Evolutionary conservation across 2,113 vertebrate species (phyloP).

Genomic region (Oreochromis niloticus): DNA sequence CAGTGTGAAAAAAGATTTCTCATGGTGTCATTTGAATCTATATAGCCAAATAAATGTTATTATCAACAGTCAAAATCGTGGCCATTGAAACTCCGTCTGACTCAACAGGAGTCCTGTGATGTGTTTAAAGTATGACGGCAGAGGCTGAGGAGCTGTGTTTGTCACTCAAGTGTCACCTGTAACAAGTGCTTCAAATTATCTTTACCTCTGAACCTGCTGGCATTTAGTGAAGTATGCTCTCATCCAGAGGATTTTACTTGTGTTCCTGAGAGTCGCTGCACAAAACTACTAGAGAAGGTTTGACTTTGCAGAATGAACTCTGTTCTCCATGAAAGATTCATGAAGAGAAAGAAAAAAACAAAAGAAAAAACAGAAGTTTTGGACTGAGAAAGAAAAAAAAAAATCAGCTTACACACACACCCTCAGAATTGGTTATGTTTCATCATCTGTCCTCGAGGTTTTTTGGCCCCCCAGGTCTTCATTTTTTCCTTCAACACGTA

Average conservation of each 20-base stretch:
- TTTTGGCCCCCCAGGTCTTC: background rate
- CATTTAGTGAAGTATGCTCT: constrained; percentile 3
- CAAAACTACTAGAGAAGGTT: constrained; percentile 17
- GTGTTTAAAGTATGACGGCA: background rate
- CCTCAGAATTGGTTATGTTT: background rate
- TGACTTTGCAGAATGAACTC: constrained; percentile 44
- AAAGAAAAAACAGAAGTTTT: background rate
- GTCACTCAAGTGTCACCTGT: constrained; percentile 1
- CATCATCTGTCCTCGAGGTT: background rate
- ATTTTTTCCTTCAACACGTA: background rate
- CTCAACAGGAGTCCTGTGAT: background rate
- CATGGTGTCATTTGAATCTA: background rate
- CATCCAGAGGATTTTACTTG: background rate
- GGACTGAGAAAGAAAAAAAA: background rate
- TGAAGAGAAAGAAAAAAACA: constrained; percentile 20
- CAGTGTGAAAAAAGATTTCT: background rate
- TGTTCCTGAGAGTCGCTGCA: background rate
- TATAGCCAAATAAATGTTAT: background rate
- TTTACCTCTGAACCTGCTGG: constrained; percentile 10
- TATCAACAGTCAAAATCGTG: background rate
- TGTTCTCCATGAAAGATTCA: constrained; percentile 49
- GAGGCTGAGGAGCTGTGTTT: background rate
- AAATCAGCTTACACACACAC: background rate
- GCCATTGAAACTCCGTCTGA: background rate
- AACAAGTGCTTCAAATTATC: background rate